These are phyloP conservation scores for Trypoxylon attenuatum DNA, from an alignment of 2,888 invertebrate genomes.

Conservation along the genomic window DNA sequence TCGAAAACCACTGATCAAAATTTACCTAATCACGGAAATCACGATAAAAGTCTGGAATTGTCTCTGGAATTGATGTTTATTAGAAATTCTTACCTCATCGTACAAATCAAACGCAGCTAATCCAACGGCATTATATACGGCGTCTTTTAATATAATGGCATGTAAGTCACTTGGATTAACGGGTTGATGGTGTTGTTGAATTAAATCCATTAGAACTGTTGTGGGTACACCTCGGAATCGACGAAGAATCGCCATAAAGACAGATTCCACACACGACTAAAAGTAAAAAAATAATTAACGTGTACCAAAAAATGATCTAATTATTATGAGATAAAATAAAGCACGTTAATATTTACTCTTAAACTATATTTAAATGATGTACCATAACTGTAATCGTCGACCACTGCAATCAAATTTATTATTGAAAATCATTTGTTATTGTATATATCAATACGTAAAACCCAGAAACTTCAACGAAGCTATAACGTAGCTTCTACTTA, in stretches of 20 bases:
- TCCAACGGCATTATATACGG: slow-evolving; percentile 94
- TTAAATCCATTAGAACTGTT: slow-evolving; percentile 84
- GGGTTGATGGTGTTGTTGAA: slow-evolving; percentile 81
- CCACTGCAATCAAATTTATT: slow-evolving; percentile 67
- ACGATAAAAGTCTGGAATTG: background rate
- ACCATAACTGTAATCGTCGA: slow-evolving; percentile 90
- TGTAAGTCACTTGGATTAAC: slow-evolving; percentile 84
- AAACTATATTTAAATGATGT: slow-evolving; percentile 96
- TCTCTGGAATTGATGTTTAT: background rate
- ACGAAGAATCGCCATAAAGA: slow-evolving; percentile 89
- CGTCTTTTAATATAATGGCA: slow-evolving; percentile 91
- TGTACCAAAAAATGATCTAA: slow-evolving; percentile 15
- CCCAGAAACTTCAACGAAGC: too few relatives aligned
- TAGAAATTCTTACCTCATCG: slow-evolving; percentile 87
- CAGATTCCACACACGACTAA: slow-evolving; percentile 90
- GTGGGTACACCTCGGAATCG: slow-evolving; percentile 84
- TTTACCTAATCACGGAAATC: slow-evolving; percentile 79
- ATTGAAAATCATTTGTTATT: background rate
- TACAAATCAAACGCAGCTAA: slow-evolving; percentile 92
- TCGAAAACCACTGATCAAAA: slow-evolving; percentile 94
- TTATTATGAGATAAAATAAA: slow-evolving; percentile 5
- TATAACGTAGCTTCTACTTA: slow-evolving; percentile 59
- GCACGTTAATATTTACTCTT: slow-evolving; percentile 78
- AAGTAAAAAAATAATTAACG: slow-evolving; percentile 49
- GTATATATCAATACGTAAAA: background rate